Evolutionary conservation across 2,113 vertebrate species (phyloP).

Genomic region (Petrocephalus zakoni): DNA sequence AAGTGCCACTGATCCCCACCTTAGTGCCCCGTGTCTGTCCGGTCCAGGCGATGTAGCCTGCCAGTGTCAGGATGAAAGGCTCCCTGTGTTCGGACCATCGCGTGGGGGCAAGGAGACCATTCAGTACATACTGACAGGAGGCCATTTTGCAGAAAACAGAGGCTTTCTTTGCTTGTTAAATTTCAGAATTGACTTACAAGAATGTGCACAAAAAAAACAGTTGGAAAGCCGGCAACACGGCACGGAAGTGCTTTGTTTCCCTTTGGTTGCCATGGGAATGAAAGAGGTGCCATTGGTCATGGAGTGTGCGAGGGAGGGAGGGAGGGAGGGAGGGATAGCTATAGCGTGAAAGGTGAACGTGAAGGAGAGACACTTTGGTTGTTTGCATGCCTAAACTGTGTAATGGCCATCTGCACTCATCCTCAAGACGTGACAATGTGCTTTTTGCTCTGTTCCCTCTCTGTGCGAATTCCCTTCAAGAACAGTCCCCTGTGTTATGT

Average conservation of each 20-base stretch:
- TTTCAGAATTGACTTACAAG: not conserved
- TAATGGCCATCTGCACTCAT: slow-evolving; percentile 24
- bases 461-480: not conserved
- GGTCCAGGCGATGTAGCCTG: not conserved
- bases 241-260: slow-evolving; percentile 6
- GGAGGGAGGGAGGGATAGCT: not conserved
- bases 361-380: slow-evolving; percentile 7
- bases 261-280: not conserved
- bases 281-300: not conserved
- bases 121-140: not conserved
- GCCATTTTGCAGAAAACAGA: not conserved
- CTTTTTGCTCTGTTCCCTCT: slow-evolving; percentile 20
- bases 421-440: slow-evolving; percentile 5
- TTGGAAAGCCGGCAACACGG: not conserved
- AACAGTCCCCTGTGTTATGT: slow-evolving; percentile 15
- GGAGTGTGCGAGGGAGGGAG: not conserved
- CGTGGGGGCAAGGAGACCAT: not conserved
- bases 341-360: not conserved
- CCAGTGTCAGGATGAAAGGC: not conserved
- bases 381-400: slow-evolving; percentile 35
- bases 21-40: not conserved
- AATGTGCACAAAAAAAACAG: slow-evolving; percentile 12
- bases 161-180: slow-evolving; percentile 2
- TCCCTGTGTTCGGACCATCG: not conserved
- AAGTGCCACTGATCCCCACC: not conserved